A percentile compares a stretch with the other conserved stretches of the same genome.
Conservation (phyloP, 2,888 invertebrate species). For the Fabriciana adippe region DNA sequence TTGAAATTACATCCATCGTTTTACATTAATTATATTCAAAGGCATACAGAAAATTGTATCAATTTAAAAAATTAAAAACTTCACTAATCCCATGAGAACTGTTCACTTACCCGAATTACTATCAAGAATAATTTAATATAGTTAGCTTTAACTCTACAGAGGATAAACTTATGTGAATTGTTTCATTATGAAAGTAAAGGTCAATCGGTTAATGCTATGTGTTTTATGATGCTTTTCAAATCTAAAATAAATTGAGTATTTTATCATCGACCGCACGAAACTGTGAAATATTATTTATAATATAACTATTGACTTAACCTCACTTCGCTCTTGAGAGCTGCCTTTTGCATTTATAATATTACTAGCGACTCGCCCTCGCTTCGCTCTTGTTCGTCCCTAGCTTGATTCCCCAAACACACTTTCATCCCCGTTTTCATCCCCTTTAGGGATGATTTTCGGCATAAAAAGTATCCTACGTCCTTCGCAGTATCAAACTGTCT, state of each 20-base stretch:
- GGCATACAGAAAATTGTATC: not conserved
- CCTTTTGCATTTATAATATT: too few relatives aligned
- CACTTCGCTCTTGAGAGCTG: too few relatives aligned
- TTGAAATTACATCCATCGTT: too few relatives aligned
- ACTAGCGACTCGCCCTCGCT: too few relatives aligned
- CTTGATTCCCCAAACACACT: too few relatives aligned
- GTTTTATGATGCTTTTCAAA: slow-evolving; percentile 8
- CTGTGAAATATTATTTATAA: not conserved
- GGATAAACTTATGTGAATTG: slow-evolving; percentile 29
- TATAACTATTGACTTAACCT: too few relatives aligned
- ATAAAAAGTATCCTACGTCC: too few relatives aligned
- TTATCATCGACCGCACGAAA: not conserved
- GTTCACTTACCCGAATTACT: slow-evolving; percentile 33
- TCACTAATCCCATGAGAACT: slow-evolving; percentile 22
- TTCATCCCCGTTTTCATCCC: too few relatives aligned
- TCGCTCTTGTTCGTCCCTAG: too few relatives aligned
- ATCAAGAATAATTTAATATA: slow-evolving; percentile 26
- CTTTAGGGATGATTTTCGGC: too few relatives aligned
- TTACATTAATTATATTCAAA: not conserved
- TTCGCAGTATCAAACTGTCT: too few relatives aligned
- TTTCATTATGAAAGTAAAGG: slow-evolving; percentile 31
- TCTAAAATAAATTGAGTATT: not conserved
- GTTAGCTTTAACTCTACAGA: slow-evolving; percentile 26
- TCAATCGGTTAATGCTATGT: slow-evolving; percentile 16
- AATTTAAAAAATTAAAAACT: slow-evolving; percentile 25